phyloP scores from a whole-genome alignment of 37 sponge, comb jelly and placozoan genomes.

The Halisarca cf. caerulea region DNA sequence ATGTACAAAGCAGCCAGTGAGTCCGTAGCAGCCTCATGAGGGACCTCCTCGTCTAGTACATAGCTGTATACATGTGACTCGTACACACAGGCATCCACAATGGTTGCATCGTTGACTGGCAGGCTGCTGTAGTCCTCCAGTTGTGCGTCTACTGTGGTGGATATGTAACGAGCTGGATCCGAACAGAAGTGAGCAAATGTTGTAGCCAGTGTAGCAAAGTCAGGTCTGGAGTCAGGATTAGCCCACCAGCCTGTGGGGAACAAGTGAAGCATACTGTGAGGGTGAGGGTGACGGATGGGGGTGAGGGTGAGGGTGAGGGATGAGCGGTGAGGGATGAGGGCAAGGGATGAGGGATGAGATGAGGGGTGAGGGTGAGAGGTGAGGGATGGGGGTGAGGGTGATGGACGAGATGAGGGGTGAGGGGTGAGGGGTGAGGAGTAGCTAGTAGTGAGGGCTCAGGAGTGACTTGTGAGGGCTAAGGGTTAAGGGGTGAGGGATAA shows the following conservation, averaged over 20 bases:
- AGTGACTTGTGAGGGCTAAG: too few species aligned
- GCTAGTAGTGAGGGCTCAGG: too few species aligned
- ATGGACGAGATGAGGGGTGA: too few species aligned
- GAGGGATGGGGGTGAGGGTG: not conserved
- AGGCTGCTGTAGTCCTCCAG: slow-evolving; percentile 27
- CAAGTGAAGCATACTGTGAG: not conserved
- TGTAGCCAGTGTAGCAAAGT: slow-evolving; percentile 47
- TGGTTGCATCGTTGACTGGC: not conserved
- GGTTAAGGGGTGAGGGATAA: too few species aligned
- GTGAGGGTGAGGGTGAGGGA: not conserved
- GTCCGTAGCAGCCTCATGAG: too few species aligned
- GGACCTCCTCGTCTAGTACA: too few species aligned
- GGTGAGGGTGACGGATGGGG: not conserved
- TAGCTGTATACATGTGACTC: too few species aligned
- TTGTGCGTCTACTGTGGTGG: slow-evolving; percentile 1
- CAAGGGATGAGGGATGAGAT: too few species aligned
- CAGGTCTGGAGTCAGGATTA: slow-evolving; percentile 68
- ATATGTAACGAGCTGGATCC: slow-evolving; percentile 62
- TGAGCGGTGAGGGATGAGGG: too few species aligned
- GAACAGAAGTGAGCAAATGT: slow-evolving; percentile 40
- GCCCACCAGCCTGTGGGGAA: slow-evolving; percentile 68
- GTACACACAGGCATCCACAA: slow-evolving; percentile 11
- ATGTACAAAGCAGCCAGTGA: too few species aligned
- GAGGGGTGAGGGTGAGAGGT: not conserved
- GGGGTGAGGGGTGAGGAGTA: too few species aligned